Base-by-base conservation (phyloP, 2,113 vertebrate species). In the Cairina moschata region DNA sequence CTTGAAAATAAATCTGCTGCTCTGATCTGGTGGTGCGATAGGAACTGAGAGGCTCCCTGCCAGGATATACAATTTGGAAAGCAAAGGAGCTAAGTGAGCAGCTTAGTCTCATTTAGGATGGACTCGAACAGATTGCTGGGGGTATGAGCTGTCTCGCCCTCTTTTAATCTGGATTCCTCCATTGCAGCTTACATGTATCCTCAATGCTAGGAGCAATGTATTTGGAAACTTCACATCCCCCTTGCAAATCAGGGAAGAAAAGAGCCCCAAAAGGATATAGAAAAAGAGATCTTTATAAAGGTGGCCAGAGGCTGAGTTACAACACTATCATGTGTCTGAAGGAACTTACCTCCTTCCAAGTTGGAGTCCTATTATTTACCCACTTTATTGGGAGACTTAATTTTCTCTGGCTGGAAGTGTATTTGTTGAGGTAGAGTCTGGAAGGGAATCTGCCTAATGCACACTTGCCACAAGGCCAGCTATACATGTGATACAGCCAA, bases 341-440 rank as follows among this genome's bases (percentile, higher is more conserved):
- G 92, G 77, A 96, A 46, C 44, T 76, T 93, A 17, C n/a, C 42
- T 79, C 36, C 25, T 95, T 96, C 91, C 86, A 95, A 95, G 71
- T 20, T 93, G 40, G 48, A 90, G 40, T 84, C 92, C 62, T 91
- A 67, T 91, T 93, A 91, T 96, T 93, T 89, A 80, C 74, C 78
- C 63, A 59, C 63, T 91, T 91, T 92, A 80, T 17, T 91, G 67
- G 80, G 86, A 95, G 76, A 78, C 44, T 34, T 96, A 48, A 93
- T 88, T 96, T 95, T 94, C 69, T 93, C 88, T 94, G 83, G 69
- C 68, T 93, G n/a, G 55, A 91, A 85, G 15, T 26, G 28, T 89
- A 85, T 95, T 93, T 96, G 63, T 96, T 96, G 93, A 94, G 88
- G 92, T 96, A 79, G 91, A 93, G 23, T 86, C 84, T 96, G 95